Evolutionary conservation across 2,797 vertebrate genomes (phyloP).

Genomic region (Notamacropus eugenii): DNA sequence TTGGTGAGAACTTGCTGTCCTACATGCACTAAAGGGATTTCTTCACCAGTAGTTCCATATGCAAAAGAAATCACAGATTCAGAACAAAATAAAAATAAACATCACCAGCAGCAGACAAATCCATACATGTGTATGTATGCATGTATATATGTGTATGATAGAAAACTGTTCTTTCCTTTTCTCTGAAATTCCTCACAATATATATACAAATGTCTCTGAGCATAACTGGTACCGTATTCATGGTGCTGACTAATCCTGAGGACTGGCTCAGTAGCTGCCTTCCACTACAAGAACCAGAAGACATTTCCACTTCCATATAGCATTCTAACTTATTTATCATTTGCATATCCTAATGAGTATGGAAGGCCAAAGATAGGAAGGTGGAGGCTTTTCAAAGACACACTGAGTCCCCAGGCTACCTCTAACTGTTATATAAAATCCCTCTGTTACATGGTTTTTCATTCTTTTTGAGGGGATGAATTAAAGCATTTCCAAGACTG

Average conservation of each 20-base stretch:
- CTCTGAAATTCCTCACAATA: background rate
- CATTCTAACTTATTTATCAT: background rate
- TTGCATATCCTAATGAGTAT: background rate
- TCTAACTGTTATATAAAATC: background rate
- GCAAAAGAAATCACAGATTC: background rate
- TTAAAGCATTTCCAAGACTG: background rate
- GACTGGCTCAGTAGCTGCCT: background rate
- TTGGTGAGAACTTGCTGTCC: background rate
- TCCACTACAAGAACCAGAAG: background rate
- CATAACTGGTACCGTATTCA: background rate
- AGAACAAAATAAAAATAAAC: background rate
- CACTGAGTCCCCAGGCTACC: background rate
- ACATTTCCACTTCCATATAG: background rate
- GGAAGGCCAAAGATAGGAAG: background rate
- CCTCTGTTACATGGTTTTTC: background rate
- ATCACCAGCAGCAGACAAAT: background rate
- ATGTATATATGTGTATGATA: background rate
- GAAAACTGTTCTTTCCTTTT: background rate
- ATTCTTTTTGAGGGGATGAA: background rate
- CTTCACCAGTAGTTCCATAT: background rate
- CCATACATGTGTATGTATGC: background rate
- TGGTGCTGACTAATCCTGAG: background rate
- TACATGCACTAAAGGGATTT: background rate
- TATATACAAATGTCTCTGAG: background rate
- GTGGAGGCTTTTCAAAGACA: background rate